A percentile compares a stretch with the other conserved stretches of the same genome.
Evolutionary conservation across 2,113 vertebrate species (phyloP).

Genomic region (Gulo gulo): DNA sequence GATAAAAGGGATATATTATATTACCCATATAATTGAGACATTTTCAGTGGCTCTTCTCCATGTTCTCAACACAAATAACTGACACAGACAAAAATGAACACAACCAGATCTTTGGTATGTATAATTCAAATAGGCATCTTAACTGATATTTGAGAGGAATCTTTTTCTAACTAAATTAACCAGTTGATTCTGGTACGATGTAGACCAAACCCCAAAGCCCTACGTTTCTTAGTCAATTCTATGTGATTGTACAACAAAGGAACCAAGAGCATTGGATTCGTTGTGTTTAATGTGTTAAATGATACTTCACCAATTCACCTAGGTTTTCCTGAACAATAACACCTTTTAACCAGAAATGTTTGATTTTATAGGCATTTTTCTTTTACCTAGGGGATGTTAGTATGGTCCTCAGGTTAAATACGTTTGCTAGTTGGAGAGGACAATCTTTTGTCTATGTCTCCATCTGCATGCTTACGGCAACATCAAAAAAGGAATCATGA

Average conservation of each 20-base stretch:
- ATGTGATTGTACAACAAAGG: background rate
- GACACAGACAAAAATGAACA: background rate
- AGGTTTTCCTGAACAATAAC: constrained; percentile 47
- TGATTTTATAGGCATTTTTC: constrained; percentile 48
- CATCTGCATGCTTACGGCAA: background rate
- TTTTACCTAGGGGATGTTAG: constrained; percentile 14
- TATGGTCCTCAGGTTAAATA: background rate
- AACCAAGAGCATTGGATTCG: background rate
- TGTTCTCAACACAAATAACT: constrained; percentile 16
- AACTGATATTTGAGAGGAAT: background rate
- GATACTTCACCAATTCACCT: background rate
- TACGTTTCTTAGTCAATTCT: background rate
- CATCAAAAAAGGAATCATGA: background rate
- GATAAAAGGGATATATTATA: constrained; percentile 23
- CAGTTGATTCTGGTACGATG: background rate
- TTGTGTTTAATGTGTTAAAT: background rate
- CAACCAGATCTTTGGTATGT: background rate
- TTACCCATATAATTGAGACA: constrained; percentile 29
- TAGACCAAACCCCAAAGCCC: background rate
- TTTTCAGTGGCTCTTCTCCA: constrained; percentile 43
- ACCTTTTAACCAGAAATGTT: constrained; percentile 44
- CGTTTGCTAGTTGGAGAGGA: background rate
- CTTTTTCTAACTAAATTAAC: background rate
- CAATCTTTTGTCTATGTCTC: background rate
- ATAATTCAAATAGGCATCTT: constrained; percentile 22